A percentile compares a stretch with the other conserved stretches of the same genome.
phyloP scores from a whole-genome alignment of 92 coral and sea anemone species.

The Epizoanthus ramosus region DNA sequence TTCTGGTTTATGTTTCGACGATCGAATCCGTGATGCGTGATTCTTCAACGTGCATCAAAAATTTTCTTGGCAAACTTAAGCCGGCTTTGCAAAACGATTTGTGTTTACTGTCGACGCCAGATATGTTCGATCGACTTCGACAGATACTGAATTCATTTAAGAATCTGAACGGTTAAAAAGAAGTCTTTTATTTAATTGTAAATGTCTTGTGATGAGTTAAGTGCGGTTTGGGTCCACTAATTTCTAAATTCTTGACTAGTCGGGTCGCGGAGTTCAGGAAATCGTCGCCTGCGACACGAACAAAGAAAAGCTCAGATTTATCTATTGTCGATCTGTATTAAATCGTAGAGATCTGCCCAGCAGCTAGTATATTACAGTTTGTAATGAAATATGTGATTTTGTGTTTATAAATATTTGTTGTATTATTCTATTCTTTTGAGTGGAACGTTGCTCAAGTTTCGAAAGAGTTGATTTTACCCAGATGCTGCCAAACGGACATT shows the following conservation, averaged over 20 bases:
- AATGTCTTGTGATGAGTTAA: background rate
- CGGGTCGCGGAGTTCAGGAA: too few relatives aligned
- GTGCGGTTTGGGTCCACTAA: too few relatives aligned
- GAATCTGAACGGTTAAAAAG: background rate
- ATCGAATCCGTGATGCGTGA: background rate
- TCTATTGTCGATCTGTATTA: background rate
- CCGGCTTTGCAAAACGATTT: background rate
- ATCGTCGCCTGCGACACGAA: too few relatives aligned
- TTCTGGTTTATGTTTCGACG: background rate
- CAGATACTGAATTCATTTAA: too few relatives aligned
- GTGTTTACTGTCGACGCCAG: background rate
- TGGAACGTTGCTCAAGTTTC: background rate
- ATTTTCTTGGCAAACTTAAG: background rate
- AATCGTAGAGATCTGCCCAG: slow-evolving; percentile 4
- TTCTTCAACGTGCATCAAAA: background rate
- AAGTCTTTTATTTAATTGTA: background rate
- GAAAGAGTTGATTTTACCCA: background rate
- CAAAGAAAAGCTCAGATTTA: background rate
- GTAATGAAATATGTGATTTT: background rate
- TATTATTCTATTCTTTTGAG: background rate
- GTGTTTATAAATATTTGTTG: background rate
- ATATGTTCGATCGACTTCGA: background rate
- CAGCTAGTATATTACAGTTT: background rate
- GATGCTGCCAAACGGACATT: background rate
- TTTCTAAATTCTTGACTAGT: background rate